These are phyloP conservation scores for Arion vulgaris DNA, from an alignment of 1,140 invertebrate genomes.

Conservation along the genomic window DNA sequence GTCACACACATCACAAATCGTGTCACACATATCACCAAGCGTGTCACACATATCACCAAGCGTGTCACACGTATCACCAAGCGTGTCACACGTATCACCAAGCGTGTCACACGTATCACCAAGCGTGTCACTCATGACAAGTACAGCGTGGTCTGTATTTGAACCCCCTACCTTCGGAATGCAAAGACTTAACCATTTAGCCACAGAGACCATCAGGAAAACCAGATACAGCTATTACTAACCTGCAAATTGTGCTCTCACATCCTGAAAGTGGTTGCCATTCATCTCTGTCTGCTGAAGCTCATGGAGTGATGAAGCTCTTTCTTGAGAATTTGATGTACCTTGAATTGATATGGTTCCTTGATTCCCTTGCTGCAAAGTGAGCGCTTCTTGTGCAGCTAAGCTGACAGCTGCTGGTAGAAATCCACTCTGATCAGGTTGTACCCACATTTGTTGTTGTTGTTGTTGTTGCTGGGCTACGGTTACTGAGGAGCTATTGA, in stretches of 20 bases:
- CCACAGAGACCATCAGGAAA: too few species aligned
- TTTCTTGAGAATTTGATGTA: conserved; percentile 25
- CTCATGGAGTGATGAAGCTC: background rate
- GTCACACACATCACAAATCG: too few species aligned
- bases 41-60: too few species aligned
- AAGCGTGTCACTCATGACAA: too few species aligned
- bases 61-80: too few species aligned
- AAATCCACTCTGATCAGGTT: conserved; percentile 33
- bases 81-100: too few species aligned
- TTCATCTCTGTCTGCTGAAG: conserved; percentile 32
- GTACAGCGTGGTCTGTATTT: too few species aligned
- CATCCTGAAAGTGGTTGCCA: conserved; percentile 33
- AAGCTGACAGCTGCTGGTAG: conserved; percentile 30
- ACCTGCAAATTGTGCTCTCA: conserved; percentile 41
- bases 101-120: too few species aligned
- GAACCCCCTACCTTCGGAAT: too few species aligned
- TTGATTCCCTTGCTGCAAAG: conserved; percentile 14
- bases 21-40: too few species aligned
- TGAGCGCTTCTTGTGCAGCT: conserved; percentile 1
- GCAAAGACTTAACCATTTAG: too few species aligned
- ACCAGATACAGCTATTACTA: too few species aligned
- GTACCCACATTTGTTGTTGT: conserved; percentile 27
- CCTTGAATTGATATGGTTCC: conserved; percentile 12
- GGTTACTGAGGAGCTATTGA: background rate
- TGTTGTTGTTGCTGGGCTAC: conserved; percentile 25